phyloP scores from a whole-genome alignment of 1,140 invertebrate genomes.

The Zaprionus capensis region DNA sequence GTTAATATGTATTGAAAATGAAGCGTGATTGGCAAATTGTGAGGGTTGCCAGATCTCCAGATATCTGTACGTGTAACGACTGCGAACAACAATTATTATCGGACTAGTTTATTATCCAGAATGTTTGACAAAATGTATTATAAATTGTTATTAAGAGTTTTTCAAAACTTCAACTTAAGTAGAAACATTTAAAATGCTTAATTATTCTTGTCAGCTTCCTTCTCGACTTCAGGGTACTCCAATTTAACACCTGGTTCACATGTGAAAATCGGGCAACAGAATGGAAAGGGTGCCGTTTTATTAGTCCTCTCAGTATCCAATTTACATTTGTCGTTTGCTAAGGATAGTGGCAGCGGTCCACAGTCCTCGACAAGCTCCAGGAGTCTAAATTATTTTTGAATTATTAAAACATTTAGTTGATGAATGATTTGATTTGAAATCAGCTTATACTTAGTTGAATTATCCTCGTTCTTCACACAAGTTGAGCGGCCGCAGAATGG shows the following conservation, averaged over 20 bases:
- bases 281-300: constrained; percentile 93
- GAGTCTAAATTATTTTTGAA: constrained; percentile 84
- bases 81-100: too few relatives aligned
- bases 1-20: too few relatives aligned
- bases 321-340: constrained; percentile 94
- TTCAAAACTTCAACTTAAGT: background rate
- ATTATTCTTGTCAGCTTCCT: constrained; percentile 85
- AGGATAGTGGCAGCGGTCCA: constrained; percentile 91
- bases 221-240: constrained; percentile 93
- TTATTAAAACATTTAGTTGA: background rate
- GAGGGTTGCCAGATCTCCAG: too few relatives aligned
- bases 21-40: too few relatives aligned
- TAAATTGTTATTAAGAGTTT: background rate
- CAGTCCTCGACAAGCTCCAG: constrained; percentile 94
- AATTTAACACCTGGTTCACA: constrained; percentile 93
- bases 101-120: too few relatives aligned
- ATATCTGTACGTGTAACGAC: too few relatives aligned
- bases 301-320: constrained; percentile 93
- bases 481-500: constrained; percentile 95
- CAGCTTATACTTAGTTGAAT: constrained; percentile 85
- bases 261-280: constrained; percentile 92
- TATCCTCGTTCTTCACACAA: constrained; percentile 91
- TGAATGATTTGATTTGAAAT: background rate
- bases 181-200: constrained; percentile 1
- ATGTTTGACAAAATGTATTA: too few relatives aligned